Evolutionary conservation across 2,888 invertebrate species (phyloP), one percentile per base, ranked within the genome.

Genomic region (Pammene fasciana): DNA sequence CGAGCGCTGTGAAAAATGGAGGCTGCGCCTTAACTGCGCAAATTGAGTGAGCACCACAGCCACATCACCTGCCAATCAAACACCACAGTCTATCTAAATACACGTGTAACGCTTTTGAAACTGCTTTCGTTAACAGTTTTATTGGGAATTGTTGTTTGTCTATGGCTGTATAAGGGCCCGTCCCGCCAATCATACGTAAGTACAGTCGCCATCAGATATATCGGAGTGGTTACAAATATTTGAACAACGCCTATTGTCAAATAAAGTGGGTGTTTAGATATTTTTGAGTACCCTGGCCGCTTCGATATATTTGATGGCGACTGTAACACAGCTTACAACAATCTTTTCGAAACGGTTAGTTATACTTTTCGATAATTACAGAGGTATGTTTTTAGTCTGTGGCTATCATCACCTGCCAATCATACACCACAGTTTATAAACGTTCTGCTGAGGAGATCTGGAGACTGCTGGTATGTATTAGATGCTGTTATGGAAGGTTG

Each of bases 1-100:
- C 88, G 85, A 87, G 88, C 86, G 83, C 89, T 85, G 90, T 88
- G 89, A 89, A 90, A 88, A 89, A 90, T 89, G 76, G 86, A 84
- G 82, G 82, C 81, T 66, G 79, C 79, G 78, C 83, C 82, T n/a
- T 90, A 89, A 89, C 87, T 75, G 82, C 78, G 82, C 86, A 90
- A 91, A 91, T 91, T 90, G 87, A 91, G 90, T 90, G 89, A 85
- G 86, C 81, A 41, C 41, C n/a, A n/a, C 41, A 8, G 36, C 36
- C 36, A 3, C 43, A 79, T 68, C 75, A 81, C 79, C 77, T 75
- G 70, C 71, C 68, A 76, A 76, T 68, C 72, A 73, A 75, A 73
- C 74, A 75, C 68, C 75, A 78, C 75, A 78, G 80, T 13, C 45
- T 74, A 52, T 36, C 14, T 26, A 43, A 57, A 18, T 52, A 34